Percentiles rank a stretch among this genome's conserved stretches.
phyloP scores from a whole-genome alignment of 2,888 invertebrate species.

The Drosophila acutilabella region DNA sequence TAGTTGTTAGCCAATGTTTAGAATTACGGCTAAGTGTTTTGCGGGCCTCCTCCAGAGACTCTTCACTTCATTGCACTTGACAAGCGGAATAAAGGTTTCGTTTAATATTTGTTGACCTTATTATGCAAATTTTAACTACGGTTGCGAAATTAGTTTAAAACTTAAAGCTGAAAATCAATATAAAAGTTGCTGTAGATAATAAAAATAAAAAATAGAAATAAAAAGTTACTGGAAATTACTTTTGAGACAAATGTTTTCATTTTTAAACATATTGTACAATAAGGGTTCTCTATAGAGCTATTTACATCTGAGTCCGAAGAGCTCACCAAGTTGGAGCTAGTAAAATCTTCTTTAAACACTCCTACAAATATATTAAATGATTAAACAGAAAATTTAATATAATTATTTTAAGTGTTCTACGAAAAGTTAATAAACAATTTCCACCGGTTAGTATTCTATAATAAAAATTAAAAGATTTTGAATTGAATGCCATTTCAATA shows the following conservation, averaged over 20 bases:
- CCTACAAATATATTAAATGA: no score
- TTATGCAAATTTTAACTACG: constrained; percentile 22
- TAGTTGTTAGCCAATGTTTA: constrained; percentile 54
- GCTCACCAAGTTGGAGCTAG: not conserved
- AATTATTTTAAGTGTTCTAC: not conserved
- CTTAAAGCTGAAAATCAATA: not conserved
- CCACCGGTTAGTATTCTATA: not conserved
- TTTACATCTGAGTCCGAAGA: constrained; percentile 1
- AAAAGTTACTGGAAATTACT: no score
- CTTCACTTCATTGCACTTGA: constrained; percentile 33
- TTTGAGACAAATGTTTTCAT: no score
- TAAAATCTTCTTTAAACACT: not conserved
- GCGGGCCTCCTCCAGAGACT: constrained; percentile 6
- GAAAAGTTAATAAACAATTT: not conserved
- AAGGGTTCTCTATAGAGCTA: no score
- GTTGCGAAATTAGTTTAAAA: constrained; percentile 2
- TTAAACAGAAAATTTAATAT: not conserved
- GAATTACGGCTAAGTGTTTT: constrained; percentile 43
- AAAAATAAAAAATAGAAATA: no score
- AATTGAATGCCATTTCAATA: constrained; percentile 70
- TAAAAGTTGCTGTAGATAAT: not conserved
- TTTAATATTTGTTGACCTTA: constrained; percentile 17
- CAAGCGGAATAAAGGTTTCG: constrained; percentile 41
- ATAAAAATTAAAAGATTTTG: constrained; percentile 29
- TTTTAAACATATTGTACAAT: no score